phyloP scores from a whole-genome alignment of 2,113 vertebrate genomes.

The Melanerpes formicivorus region DNA sequence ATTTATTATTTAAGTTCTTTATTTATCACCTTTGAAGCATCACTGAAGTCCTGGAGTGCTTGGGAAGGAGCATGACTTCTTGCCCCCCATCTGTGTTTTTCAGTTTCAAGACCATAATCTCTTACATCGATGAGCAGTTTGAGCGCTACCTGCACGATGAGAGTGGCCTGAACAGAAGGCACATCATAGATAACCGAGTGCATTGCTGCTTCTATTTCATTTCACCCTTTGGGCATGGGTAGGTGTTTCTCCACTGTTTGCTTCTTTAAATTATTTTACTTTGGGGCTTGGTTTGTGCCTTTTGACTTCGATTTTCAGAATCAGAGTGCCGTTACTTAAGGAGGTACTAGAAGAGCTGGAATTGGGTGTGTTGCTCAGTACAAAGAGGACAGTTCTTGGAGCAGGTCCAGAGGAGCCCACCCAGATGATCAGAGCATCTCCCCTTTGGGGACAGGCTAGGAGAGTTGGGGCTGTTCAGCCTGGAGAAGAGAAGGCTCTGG shows the following conservation, averaged over 20 bases:
- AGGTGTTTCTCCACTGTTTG: slow-evolving; percentile 4
- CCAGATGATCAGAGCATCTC: too few species aligned
- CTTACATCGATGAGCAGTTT: slow-evolving; percentile 98
- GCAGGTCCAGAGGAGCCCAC: too few species aligned
- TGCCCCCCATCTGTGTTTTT: neutral
- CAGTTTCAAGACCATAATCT: slow-evolving; percentile 97
- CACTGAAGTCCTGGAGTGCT: neutral
- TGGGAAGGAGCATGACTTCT: neutral
- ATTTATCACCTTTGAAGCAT: neutral
- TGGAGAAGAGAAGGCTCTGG: too few species aligned
- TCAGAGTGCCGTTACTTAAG: neutral
- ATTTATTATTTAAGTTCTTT: too few species aligned
- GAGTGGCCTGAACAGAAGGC: slow-evolving; percentile 93
- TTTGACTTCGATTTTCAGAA: neutral
- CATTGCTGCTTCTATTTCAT: slow-evolving; percentile 99
- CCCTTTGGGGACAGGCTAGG: too few species aligned
- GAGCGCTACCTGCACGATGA: slow-evolving; percentile 98
- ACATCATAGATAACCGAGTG: slow-evolving; percentile 96
- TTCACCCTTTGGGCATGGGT: slow-evolving; percentile 97
- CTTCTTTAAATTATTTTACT: neutral
- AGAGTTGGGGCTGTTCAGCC: too few species aligned
- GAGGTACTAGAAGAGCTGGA: neutral
- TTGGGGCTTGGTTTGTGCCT: neutral
- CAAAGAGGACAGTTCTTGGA: too few species aligned
- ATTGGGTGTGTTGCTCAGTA: neutral